Conservation (phyloP, 1,140 invertebrate species). For the Megathymus violae region DNA sequence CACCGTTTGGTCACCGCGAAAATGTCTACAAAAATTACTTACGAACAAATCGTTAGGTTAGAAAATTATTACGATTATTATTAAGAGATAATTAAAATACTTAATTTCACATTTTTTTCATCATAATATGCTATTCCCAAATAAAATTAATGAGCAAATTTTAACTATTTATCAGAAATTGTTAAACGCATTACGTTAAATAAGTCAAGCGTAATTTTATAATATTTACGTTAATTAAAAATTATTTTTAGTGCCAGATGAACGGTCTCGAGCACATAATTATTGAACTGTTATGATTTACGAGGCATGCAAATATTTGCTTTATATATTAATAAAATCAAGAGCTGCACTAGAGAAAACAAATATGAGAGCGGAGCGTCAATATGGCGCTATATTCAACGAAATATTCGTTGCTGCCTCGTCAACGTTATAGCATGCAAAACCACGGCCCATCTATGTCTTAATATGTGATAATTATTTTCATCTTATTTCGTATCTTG, state of each 20-base stretch:
- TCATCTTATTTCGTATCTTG: slow-evolving; percentile 17
- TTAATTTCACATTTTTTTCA: no score
- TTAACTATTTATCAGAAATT: no score
- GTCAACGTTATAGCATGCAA: neutral
- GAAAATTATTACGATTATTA: no score
- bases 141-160: no score
- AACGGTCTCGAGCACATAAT: neutral
- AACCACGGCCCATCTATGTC: neutral
- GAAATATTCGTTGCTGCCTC: slow-evolving; percentile 8
- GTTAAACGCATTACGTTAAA: no score
- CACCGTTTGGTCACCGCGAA: no score
- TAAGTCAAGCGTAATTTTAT: no score
- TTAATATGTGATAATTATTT: slow-evolving; percentile 17
- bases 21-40: no score
- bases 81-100: no score
- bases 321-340: slow-evolving; percentile 3
- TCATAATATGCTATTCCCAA: no score
- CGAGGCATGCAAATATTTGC: neutral
- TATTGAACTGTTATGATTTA: slow-evolving; percentile 20
- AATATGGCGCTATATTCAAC: slow-evolving; percentile 5
- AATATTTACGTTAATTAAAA: neutral
- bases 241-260: neutral
- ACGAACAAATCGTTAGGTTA: no score
- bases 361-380: slow-evolving; percentile 13
- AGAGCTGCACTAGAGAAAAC: slow-evolving; percentile 5